These are phyloP conservation scores for Tetrao urogallus DNA, from an alignment of 2,113 vertebrate genomes.

Conservation along the genomic window DNA sequence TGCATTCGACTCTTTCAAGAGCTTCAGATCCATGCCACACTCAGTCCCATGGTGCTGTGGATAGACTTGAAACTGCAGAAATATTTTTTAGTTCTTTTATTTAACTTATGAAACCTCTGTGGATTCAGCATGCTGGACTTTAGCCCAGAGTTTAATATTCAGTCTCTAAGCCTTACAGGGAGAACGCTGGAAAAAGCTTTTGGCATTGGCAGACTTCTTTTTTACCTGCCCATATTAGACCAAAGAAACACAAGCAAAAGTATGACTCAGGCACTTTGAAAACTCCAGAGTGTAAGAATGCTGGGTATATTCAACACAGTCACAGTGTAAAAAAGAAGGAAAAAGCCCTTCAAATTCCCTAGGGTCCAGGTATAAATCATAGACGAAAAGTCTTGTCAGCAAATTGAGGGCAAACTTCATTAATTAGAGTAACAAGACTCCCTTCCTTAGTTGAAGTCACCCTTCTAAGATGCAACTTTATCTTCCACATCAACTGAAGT, in stretches of 20 bases:
- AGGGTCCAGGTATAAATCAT: neutral
- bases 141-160: constrained; percentile 30
- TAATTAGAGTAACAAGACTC: neutral
- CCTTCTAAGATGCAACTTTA: neutral
- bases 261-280: neutral
- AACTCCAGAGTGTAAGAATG: neutral
- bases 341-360: neutral
- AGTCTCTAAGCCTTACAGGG: constrained; percentile 18
- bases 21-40: neutral
- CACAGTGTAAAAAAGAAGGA: neutral
- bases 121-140: constrained; percentile 5
- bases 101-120: constrained; percentile 17
- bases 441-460: neutral
- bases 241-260: neutral
- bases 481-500: neutral
- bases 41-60: neutral
- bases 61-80: neutral
- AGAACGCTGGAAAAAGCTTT: neutral
- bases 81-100: constrained; percentile 17
- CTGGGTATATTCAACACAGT: neutral
- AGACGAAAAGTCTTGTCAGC: neutral
- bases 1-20: neutral
- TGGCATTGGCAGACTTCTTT: constrained; percentile 1
- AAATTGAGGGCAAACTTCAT: neutral
- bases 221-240: constrained; percentile 61